Base-by-base conservation (phyloP, 2,113 vertebrate genomes). In the Cathartes aura region DNA sequence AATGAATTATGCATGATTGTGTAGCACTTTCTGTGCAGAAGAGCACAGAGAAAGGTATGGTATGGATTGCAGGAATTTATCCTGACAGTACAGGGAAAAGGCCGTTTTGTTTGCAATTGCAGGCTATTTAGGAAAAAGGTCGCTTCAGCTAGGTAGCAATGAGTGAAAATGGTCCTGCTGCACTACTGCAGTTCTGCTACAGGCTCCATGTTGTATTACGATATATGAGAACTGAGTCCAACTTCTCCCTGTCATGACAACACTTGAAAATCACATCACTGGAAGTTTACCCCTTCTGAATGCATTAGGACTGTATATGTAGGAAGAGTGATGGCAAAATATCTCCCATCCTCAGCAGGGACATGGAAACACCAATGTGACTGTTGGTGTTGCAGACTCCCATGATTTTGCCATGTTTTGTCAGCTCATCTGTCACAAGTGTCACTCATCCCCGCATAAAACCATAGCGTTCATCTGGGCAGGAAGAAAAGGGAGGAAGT, bases 1-100 rank as follows among this genome's bases (percentile, higher is more conserved):
- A 81, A 97, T 92, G 89, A 97, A 95, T 96, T 94, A 95, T 90
- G 47, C 66, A 89, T 93, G 93, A 93, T 7, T 53, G 60, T 40
- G n/a, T 59, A 71, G 48, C 23, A 42, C 20, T 56, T 55, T 92
- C 47, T 81, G 19, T 42, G 6, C 3, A n/a, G 82, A 70, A 43
- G 60, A 97, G 30, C 23, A 36, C 27, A n/a, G 70, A 45, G 59
- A 55, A 52, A 62, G 5, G 12, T 55, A 76, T 5, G 29, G 58
- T 48, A n/a, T 55, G 48, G 45, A 73, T 38, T 79, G 29, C 29
- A 80, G 56, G 58, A 45, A 75, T 89, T 83, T 50, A 71, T 90
- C 42, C 55, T 70, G 29, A 50, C 27, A 58, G 24, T 22, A 45
- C 15, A 58, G 22, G 52, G 38, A 6, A 80, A 62, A 86, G 10